phyloP scores from a whole-genome alignment of 2,113 vertebrate genomes.

The Chamaetylas fuelleborni region DNA sequence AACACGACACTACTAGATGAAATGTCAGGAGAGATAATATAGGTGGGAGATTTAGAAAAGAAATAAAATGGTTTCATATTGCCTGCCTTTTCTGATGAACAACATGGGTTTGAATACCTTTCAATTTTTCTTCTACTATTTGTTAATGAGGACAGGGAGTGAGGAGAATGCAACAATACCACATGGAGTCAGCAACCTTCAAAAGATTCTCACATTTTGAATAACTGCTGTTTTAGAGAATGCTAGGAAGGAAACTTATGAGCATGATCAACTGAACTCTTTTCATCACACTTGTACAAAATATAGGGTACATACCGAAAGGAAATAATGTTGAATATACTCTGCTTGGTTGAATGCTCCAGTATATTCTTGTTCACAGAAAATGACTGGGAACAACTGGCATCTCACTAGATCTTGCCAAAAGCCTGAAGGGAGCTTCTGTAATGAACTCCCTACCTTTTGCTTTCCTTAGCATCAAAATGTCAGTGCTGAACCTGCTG shows the following conservation, averaged over 20 bases:
- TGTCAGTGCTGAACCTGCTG: background rate
- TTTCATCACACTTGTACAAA: background rate
- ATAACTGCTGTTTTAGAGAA: background rate
- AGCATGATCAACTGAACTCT: background rate
- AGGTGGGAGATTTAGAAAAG: background rate
- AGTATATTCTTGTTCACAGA: background rate
- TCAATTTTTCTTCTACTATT: background rate
- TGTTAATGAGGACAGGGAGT: background rate
- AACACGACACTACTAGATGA: background rate
- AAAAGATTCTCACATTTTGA: background rate
- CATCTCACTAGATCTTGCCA: background rate
- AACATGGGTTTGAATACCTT: background rate
- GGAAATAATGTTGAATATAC: background rate
- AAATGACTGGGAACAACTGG: background rate
- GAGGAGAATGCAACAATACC: background rate
- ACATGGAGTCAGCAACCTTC: background rate
- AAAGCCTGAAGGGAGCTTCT: constrained; percentile 28
- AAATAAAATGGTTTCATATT: background rate
- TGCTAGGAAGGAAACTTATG: background rate
- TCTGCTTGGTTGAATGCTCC: background rate
- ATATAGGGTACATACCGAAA: background rate
- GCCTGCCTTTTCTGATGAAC: background rate
- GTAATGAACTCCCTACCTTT: background rate
- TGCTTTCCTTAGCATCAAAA: background rate
- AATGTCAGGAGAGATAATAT: background rate